Base-by-base conservation (phyloP, 2,888 invertebrate genomes). In the Leucophora obtusa region DNA sequence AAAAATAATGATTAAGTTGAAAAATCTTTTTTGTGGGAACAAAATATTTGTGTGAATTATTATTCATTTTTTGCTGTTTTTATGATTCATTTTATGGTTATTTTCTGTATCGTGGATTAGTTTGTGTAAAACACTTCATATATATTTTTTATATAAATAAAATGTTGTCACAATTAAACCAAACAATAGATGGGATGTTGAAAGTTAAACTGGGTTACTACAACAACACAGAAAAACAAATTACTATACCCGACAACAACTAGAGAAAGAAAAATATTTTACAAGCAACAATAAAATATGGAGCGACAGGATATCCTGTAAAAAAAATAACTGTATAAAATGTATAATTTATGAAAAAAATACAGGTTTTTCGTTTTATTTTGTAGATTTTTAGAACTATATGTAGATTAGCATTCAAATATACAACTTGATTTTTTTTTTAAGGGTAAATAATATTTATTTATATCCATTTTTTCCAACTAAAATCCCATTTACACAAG, bases 261-360 rank as follows among this genome's bases (percentile, higher is more conserved):
- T n/a, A 21, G 3, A 47, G 47, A 47, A 43, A 62, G 14, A 59
- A 59, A 59, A 47, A 62, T 18, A 43, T 43, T 35, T 38, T 60
- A 4, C 6, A 65, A 65, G 1, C 38, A 38, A 47, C 14, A 47
- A 47, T n/a, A 47, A 47, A n/a, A 47, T 74, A 53, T 77, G 62
- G 81, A 73, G 66, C 77, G 70, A 38, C 81, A 81, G 81, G 81
- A 81, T 66, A 77, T 77, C 77, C 77, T 77, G 60, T 77, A n/a
- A 47, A 47, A 47, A 47, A n/a, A n/a, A 47, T n/a, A 47, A 47
- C 43, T 14, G n/a, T 47, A 47, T 38, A 47, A 47, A 47, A 47
- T 47, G n/a, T n/a, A 47, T 47, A 47, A 47, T 14, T 47, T 47
- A 47, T 47, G 5, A 47, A 47, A 47, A 28, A 47, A 47, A 47